Percentiles rank a stretch among this genome's conserved stretches.
These are phyloP conservation scores for Verasper variegatus DNA, from an alignment of 2,113 vertebrate genomes.

Conservation along the genomic window DNA sequence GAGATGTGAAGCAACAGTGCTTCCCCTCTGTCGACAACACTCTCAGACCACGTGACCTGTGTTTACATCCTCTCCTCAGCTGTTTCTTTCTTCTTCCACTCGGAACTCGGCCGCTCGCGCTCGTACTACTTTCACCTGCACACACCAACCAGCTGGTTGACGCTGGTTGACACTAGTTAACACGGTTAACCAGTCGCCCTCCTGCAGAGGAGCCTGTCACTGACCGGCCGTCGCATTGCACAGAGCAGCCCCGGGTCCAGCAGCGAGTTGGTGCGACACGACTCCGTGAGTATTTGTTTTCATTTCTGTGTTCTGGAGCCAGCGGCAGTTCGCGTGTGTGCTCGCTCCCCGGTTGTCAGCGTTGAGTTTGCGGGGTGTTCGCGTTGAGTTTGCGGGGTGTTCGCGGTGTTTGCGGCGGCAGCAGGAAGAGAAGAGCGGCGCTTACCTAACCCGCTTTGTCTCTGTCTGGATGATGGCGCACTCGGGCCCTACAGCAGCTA, in stretches of 20 bases:
- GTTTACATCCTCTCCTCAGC: conserved; percentile 81
- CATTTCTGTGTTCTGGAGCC: background rate
- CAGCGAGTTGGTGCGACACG: conserved; percentile 67
- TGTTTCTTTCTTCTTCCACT: conserved; percentile 69
- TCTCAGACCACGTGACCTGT: conserved; percentile 74
- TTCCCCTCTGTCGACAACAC: conserved; percentile 54
- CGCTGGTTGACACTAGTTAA: background rate
- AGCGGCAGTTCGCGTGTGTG: background rate
- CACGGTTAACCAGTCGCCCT: background rate
- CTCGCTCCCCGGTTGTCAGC: background rate
- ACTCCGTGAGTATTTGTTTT: conserved; percentile 61
- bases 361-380: background rate
- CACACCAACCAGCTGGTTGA: background rate
- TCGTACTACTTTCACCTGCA: background rate
- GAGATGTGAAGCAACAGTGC: conserved; percentile 51
- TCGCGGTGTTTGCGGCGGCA: background rate
- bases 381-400: conserved; percentile 1
- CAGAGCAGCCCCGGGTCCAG: conserved; percentile 23
- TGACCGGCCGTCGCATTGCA: conserved; percentile 40
- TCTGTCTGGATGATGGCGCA: conserved; percentile 75
- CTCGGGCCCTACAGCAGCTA: conserved; percentile 72
- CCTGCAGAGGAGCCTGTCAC: background rate
- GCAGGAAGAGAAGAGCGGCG: conserved; percentile 35
- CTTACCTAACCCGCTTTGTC: conserved; percentile 76
- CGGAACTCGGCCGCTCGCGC: conserved; percentile 28